A percentile compares a stretch with the other conserved stretches of the same genome.
Evolutionary conservation across 2,113 vertebrate species (phyloP).

Genomic region (Chaetorhynchus papuensis): DNA sequence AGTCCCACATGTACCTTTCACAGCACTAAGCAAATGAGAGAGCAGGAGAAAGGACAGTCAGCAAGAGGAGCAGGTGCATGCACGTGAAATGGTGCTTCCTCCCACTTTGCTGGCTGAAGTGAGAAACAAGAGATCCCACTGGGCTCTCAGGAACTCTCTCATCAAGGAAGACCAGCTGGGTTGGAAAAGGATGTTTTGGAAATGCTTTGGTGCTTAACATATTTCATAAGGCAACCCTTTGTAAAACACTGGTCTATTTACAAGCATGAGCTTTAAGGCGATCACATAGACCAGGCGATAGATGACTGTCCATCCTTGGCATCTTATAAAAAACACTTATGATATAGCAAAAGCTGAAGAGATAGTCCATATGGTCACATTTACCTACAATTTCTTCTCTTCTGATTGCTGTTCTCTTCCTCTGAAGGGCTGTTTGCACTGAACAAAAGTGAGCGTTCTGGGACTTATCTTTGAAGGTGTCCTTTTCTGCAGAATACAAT

Average conservation of each 20-base stretch:
- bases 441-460: neutral
- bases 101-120: neutral
- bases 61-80: neutral
- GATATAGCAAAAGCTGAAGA: neutral
- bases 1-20: neutral
- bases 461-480: neutral
- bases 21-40: neutral
- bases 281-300: neutral
- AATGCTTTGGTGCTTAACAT: neutral
- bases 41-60: neutral
- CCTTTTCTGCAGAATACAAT: neutral
- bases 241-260: neutral
- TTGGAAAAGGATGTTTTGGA: neutral
- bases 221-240: neutral
- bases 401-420: neutral
- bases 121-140: neutral
- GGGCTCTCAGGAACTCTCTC: neutral
- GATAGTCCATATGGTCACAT: neutral
- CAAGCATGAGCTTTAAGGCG: neutral
- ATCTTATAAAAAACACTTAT: neutral
- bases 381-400: neutral
- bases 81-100: neutral
- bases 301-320: neutral
- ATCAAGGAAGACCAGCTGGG: neutral
- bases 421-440: neutral